Evolutionary conservation across 1,140 invertebrate genomes (phyloP), one percentile per base, ranked within the genome.

Genomic region (Pseudomyrmex pallidus): DNA sequence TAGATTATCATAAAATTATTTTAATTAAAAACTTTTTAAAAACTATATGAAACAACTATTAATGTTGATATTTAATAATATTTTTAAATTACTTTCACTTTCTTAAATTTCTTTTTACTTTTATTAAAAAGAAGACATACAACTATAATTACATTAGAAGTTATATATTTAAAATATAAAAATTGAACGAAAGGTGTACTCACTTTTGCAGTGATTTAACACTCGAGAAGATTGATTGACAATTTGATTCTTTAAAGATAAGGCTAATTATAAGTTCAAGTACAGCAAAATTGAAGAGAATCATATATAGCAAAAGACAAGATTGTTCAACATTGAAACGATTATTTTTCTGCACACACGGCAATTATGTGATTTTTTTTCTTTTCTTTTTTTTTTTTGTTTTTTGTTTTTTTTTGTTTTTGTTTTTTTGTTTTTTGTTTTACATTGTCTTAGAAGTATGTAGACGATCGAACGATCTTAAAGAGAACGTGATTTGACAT

Each of bases 401-500:
- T 0, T 13, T 22, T 61, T 25, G 10, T 12, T 46, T 12, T 57
- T 46, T 13, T 5, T 7, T n/a, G n/a, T n/a, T n/a, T n/a, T n/a
- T n/a, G n/a, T n/a, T n/a, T 44, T 13, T 0, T 13, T 22, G 48
- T 25, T 15, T 12, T 46, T 8, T 57, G 22, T 70, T 70, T 22
- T 22, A 68, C 22, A 70, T 59, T 46, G 54, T 46, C 12, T n/a
- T 68, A 74, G 46, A 20, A 78, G 10, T 70, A 1, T 15, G 59
- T 46, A 17, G 50, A 25, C 59, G 67, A 85, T 82, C 25, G 25
- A 61, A 22, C 15, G 82, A 70, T 22, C 17, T 35, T 25, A 70
- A 84, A 59, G 52, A 48, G 64, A 83, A 50, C 68, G n/a, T 20
- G 56, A 83, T 35, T 35, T 35, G 35, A 35, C 59, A 72, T 87